These are phyloP conservation scores for Phalacrocorax brasilianus DNA, from an alignment of 2,113 vertebrate genomes.

Conservation along the genomic window DNA sequence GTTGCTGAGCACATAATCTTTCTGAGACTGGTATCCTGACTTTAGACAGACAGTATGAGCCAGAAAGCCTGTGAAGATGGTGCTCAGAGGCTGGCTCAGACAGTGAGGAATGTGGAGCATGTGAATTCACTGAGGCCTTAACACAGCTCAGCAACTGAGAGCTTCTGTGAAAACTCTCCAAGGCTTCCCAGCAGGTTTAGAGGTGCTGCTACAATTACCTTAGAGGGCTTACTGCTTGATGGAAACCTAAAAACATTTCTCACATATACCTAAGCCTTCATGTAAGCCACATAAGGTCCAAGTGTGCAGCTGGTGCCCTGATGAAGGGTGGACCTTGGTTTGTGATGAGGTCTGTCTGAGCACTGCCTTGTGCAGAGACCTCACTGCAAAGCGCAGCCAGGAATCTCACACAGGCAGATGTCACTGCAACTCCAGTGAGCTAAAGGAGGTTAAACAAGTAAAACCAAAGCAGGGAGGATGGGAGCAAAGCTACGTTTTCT, in stretches of 20 bases:
- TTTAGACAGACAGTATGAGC: background rate
- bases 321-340: background rate
- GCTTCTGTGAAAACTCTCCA: background rate
- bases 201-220: background rate
- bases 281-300: background rate
- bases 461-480: background rate
- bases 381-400: background rate
- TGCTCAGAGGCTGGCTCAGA: background rate
- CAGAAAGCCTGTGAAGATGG: background rate
- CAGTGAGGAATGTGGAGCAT: background rate
- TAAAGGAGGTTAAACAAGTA: background rate
- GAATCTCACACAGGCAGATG: background rate
- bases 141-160: background rate
- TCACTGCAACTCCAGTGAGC: background rate
- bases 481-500: background rate
- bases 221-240: background rate
- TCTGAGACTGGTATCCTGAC: background rate
- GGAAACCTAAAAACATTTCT: background rate
- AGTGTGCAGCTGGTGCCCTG: background rate
- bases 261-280: background rate
- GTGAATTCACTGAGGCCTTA: accelerated
- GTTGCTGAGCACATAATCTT: background rate
- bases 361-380: background rate
- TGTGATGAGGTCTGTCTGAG: background rate
- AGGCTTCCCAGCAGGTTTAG: background rate